A percentile compares a stretch with the other conserved stretches of the same genome.
Conservation (phyloP, 2,888 invertebrate species). For the Capitulum mitella region DNA sequence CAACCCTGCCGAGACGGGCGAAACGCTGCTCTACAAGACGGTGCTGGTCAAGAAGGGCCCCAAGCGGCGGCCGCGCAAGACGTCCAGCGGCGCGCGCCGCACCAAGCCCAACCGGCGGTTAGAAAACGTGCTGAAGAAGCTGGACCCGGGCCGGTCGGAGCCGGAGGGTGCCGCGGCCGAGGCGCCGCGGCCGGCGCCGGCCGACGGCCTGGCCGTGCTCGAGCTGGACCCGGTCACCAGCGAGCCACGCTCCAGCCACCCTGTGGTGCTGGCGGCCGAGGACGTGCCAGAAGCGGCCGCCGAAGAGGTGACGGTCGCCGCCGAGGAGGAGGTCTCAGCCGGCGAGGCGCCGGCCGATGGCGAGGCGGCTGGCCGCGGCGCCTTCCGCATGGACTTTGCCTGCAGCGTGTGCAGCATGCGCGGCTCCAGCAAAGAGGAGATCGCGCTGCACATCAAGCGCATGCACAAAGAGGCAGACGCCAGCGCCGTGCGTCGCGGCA, state of each 20-base stretch:
- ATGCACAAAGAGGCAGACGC: background rate
- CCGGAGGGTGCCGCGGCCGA: background rate
- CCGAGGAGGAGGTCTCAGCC: too few relatives aligned
- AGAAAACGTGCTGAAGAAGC: background rate
- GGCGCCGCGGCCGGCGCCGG: background rate
- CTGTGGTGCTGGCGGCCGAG: background rate
- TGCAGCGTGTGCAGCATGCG: conserved; percentile 4
- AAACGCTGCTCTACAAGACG: background rate
- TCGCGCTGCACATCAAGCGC: background rate
- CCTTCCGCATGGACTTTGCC: background rate
- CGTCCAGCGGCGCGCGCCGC: too few relatives aligned
- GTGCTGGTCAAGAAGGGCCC: background rate
- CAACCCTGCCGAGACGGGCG: background rate
- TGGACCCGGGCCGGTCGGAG: background rate
- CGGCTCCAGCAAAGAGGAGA: background rate
- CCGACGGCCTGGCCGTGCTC: background rate
- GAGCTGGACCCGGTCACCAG: conserved; percentile 18
- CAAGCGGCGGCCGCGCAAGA: background rate
- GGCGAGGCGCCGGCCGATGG: background rate
- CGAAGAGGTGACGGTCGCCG: background rate
- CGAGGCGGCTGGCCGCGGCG: background rate
- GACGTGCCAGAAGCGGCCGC: background rate
- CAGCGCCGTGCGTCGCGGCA: background rate
- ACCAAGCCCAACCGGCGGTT: background rate
- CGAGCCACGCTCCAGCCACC: background rate